phyloP scores from a whole-genome alignment of 2,113 vertebrate species.

The Paracanthobrama guichenoti region DNA sequence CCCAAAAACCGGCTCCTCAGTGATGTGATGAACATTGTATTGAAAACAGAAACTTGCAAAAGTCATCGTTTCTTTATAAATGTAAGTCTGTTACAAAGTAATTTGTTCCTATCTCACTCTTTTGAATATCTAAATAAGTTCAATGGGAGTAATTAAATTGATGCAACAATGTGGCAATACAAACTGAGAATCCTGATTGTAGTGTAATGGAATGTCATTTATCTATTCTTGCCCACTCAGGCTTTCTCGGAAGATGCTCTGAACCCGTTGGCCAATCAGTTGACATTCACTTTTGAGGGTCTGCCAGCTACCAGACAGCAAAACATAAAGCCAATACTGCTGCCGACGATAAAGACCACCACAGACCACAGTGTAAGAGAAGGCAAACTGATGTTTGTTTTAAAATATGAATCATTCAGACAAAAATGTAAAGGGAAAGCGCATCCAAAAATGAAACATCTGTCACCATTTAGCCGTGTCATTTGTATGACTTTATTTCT shows the following conservation, averaged over 20 bases:
- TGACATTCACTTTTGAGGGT: conserved; percentile 69
- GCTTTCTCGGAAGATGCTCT: conserved; percentile 71
- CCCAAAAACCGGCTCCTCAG: conserved; percentile 17
- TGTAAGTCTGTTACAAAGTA: conserved; percentile 55
- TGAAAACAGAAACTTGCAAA: rapidly evolving
- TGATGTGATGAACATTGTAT: background rate
- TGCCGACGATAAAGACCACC: conserved; percentile 48
- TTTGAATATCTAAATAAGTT: background rate
- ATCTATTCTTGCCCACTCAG: conserved; percentile 50
- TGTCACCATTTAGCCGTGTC: background rate
- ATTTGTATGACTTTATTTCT: background rate
- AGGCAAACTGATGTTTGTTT: conserved; percentile 54
- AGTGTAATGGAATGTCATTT: background rate
- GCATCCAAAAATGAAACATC: too few species aligned
- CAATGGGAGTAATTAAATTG: background rate
- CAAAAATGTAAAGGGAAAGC: background rate
- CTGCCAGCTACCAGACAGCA: background rate
- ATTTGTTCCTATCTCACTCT: background rate
- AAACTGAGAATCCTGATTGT: background rate
- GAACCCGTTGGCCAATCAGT: conserved; percentile 66
- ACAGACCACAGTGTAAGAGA: conserved; percentile 63
- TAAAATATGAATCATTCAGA: conserved; percentile 38
- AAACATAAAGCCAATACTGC: conserved; percentile 63
- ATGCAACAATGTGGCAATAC: background rate
- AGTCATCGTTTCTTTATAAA: conserved; percentile 38